Percentiles rank a stretch among this genome's conserved stretches.
Evolutionary conservation across 2,888 invertebrate species (phyloP).

Genomic region (Junonia oenone): DNA sequence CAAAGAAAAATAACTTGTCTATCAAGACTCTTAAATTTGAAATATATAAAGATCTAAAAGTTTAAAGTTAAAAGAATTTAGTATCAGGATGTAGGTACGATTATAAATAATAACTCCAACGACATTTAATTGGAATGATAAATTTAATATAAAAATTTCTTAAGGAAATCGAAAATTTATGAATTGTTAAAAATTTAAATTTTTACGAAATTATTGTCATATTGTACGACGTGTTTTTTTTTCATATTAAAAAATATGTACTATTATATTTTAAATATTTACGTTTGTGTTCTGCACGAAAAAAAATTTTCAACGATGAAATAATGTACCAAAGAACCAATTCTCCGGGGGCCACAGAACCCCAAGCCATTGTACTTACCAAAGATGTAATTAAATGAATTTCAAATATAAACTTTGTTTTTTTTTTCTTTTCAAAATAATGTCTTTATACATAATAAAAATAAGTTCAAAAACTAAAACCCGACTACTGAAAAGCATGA

Average conservation of each 20-base stretch:
- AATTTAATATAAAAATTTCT: not conserved
- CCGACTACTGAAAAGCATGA: too few relatives aligned
- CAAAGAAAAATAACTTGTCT: too few relatives aligned
- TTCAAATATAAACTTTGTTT: not conserved
- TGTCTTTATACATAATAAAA: too few relatives aligned
- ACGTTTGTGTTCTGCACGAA: conserved; percentile 8
- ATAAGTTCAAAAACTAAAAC: too few relatives aligned
- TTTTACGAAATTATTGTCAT: not conserved
- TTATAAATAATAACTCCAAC: too few relatives aligned
- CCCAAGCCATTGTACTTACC: conserved; percentile 73
- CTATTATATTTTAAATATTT: not conserved
- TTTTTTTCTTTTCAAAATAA: too few relatives aligned
- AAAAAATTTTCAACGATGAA: not conserved
- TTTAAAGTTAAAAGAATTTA: too few relatives aligned
- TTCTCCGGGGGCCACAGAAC: conserved; percentile 52
- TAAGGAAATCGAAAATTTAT: not conserved
- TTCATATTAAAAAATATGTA: not conserved
- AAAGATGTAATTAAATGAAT: conserved; percentile 65
- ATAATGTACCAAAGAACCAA: conserved; percentile 61
- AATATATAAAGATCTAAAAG: too few relatives aligned
- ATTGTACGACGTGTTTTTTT: not conserved
- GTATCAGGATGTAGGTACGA: too few relatives aligned
- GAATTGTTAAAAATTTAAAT: not conserved
- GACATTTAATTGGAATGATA: not conserved
- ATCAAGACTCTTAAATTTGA: too few relatives aligned